These are phyloP conservation scores for Oenanthe melanoleuca DNA, from an alignment of 2,113 vertebrate genomes.

Conservation along the genomic window DNA sequence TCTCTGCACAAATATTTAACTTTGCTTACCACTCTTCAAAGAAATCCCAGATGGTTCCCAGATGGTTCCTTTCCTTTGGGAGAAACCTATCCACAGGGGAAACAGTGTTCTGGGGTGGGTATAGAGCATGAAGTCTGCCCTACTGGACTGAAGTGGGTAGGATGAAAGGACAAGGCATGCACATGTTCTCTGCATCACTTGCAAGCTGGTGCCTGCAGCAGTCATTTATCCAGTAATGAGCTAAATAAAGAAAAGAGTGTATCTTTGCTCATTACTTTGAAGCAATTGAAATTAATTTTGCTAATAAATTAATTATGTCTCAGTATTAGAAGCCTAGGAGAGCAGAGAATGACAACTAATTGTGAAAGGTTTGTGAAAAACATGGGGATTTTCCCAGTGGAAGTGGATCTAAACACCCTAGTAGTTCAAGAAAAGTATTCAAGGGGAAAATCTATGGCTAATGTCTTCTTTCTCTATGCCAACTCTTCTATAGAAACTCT, in stretches of 20 bases:
- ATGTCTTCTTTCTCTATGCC: neutral
- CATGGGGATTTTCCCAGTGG: fast-evolving
- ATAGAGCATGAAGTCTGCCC: neutral
- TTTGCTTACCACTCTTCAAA: neutral
- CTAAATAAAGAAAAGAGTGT: neutral
- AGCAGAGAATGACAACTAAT: neutral
- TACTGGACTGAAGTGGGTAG: neutral
- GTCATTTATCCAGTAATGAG: neutral
- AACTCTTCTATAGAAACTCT: neutral
- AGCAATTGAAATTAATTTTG: neutral
- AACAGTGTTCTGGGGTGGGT: neutral
- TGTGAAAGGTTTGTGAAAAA: neutral
- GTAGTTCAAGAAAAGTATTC: neutral
- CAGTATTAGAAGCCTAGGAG: neutral
- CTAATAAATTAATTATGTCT: neutral
- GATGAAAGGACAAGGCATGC: neutral
- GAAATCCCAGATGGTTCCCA: neutral
- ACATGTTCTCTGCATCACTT: neutral
- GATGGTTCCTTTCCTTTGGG: neutral
- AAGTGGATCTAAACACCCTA: neutral
- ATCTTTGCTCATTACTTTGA: conserved; percentile 14
- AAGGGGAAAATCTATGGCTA: neutral
- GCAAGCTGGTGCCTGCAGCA: neutral
- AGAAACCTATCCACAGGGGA: neutral
- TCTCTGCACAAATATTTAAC: neutral